Conservation (phyloP, 2,888 invertebrate genomes). For the Lydus trimaculatus region DNA sequence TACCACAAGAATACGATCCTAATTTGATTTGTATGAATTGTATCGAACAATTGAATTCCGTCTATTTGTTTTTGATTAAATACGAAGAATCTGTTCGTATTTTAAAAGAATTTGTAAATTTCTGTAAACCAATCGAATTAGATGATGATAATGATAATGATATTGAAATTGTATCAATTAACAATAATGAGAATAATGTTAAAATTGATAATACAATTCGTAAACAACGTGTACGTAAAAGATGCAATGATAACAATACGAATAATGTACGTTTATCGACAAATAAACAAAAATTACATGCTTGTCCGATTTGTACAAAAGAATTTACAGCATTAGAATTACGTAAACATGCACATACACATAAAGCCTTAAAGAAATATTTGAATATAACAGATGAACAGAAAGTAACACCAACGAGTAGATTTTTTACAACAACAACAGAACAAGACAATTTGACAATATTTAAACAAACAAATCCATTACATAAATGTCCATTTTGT, state of each 20-base stretch:
- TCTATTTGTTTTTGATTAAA: constrained; percentile 43
- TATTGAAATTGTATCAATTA: not conserved
- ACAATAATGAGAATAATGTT: not conserved
- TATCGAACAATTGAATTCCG: constrained; percentile 36
- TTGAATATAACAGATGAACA: constrained; percentile 37
- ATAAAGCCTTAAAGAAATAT: constrained; percentile 50
- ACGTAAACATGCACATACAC: constrained; percentile 45
- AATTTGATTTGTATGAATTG: constrained; percentile 41
- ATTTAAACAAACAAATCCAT: constrained; percentile 38
- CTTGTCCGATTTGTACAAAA: constrained; percentile 49
- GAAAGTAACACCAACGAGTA: constrained; percentile 36
- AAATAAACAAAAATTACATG: constrained; percentile 30
- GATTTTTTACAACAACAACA: constrained; percentile 28
- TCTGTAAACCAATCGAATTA: constrained; percentile 31
- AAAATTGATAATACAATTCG: constrained; percentile 2
- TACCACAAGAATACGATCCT: constrained; percentile 33
- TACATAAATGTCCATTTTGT: constrained; percentile 49
- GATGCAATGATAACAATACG: not conserved
- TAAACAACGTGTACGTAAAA: not conserved
- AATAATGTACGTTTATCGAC: constrained; percentile 12
- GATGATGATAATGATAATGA: not conserved
- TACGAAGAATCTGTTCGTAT: constrained; percentile 40
- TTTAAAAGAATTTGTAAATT: constrained; percentile 37
- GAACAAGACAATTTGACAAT: constrained; percentile 21
- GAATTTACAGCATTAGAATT: constrained; percentile 45